Conservation (phyloP, 2,888 invertebrate genomes). For the Drosophila dives region DNA sequence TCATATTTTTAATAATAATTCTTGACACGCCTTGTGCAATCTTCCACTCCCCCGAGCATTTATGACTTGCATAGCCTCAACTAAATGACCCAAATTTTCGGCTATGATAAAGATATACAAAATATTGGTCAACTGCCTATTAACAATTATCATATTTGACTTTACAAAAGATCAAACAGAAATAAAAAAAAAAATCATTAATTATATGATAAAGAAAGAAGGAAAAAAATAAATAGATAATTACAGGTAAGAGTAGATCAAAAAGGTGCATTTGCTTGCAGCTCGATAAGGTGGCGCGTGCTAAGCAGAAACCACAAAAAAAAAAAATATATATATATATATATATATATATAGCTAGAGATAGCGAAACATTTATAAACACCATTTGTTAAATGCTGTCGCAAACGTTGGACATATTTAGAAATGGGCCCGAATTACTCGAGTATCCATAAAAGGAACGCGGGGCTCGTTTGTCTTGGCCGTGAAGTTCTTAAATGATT, state of each 20-base stretch:
- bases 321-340: constrained; percentile 1
- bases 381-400: constrained; percentile 57
- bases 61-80: constrained; percentile 47
- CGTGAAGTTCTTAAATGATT: constrained; percentile 61
- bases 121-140: constrained; percentile 41
- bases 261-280: constrained; percentile 66
- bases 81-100: constrained; percentile 29
- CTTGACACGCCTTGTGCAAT: neutral
- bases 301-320: constrained; percentile 7
- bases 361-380: constrained; percentile 41
- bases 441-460: constrained; percentile 56
- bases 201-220: constrained; percentile 48
- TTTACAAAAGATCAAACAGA: constrained; percentile 32
- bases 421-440: constrained; percentile 35
- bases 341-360: constrained; percentile 1
- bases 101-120: constrained; percentile 42
- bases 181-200: constrained; percentile 53
- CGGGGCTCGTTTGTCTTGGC: constrained; percentile 43
- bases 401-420: constrained; percentile 45
- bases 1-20: constrained; percentile 24
- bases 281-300: constrained; percentile 53
- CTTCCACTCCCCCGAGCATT: constrained; percentile 16
- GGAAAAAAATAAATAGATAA: constrained; percentile 47
- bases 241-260: constrained; percentile 36
- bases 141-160: constrained; percentile 43